These are phyloP conservation scores for Gryon sp. DNA, from an alignment of 1,140 invertebrate species.

Conservation along the genomic window DNA sequence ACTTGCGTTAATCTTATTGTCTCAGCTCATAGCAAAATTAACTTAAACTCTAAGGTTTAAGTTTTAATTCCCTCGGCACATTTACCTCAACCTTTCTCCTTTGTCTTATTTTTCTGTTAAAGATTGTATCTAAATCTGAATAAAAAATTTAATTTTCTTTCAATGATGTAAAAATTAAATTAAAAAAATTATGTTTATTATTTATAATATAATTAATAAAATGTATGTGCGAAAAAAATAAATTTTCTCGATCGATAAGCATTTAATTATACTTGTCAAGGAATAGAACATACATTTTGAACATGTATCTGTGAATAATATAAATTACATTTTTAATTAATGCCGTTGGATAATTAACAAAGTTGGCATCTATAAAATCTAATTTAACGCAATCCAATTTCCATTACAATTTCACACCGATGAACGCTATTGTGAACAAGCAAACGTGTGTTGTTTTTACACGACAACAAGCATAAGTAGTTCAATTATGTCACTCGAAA, in stretches of 20 bases:
- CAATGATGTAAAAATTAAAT: too few species aligned
- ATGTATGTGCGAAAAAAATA: too few species aligned
- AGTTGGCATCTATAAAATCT: constrained; percentile 3
- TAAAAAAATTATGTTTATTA: too few species aligned
- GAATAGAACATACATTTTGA: too few species aligned
- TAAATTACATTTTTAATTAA: constrained; percentile 45
- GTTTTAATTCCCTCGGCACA: neutral
- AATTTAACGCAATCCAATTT: constrained; percentile 1
- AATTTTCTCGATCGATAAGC: too few species aligned
- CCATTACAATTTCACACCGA: neutral
- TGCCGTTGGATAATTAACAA: constrained; percentile 12
- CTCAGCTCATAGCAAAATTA: constrained; percentile 24
- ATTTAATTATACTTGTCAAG: too few species aligned
- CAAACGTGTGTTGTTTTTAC: constrained; percentile 10
- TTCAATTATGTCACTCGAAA: constrained; percentile 31
- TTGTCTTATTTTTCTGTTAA: too few species aligned
- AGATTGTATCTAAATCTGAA: too few species aligned
- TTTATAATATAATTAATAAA: too few species aligned
- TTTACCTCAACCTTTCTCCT: constrained; percentile 18
- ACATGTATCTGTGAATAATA: too few species aligned
- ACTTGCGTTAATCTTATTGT: constrained; percentile 42
- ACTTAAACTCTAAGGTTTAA: constrained; percentile 52
- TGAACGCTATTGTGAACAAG: neutral
- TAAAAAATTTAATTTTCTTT: too few species aligned
- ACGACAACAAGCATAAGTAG: constrained; percentile 13